These are phyloP conservation scores for Myripristis murdjan DNA, from an alignment of 2,797 vertebrate species.

Conservation along the genomic window DNA sequence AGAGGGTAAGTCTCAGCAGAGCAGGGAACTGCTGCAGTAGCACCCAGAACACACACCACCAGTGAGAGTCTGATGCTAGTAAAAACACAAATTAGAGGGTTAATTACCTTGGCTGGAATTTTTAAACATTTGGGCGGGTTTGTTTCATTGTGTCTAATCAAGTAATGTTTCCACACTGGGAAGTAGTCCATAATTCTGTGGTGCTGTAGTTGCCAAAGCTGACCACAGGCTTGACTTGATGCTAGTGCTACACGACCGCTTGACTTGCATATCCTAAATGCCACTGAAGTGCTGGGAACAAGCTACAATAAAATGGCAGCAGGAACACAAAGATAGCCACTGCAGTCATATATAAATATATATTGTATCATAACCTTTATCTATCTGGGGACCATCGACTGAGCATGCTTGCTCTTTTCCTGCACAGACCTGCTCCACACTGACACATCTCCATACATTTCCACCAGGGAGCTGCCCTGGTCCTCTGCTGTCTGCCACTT, in stretches of 20 bases:
- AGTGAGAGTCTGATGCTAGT: too few species aligned
- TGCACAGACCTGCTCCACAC: neutral
- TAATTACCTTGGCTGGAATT: too few species aligned
- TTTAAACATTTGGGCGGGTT: too few species aligned
- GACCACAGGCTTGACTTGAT: neutral
- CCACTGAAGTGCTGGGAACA: neutral
- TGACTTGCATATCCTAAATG: neutral
- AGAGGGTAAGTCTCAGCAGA: too few species aligned
- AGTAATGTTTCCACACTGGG: neutral
- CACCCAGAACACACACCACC: too few species aligned
- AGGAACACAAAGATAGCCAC: too few species aligned
- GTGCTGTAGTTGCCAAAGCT: constrained; percentile 8
- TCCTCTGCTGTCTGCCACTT: neutral
- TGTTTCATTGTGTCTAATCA: neutral
- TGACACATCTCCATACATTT: too few species aligned
- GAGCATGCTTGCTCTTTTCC: neutral
- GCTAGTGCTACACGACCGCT: neutral
- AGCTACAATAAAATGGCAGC: neutral
- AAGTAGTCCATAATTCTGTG: neutral
- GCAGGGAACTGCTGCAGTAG: too few species aligned
- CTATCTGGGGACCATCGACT: neutral
- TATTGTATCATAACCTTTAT: neutral
- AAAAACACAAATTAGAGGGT: too few species aligned
- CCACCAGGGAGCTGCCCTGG: too few species aligned
- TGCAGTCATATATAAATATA: too few species aligned